A percentile compares a stretch with the other conserved stretches of the same genome.
phyloP scores from a whole-genome alignment of 2,888 invertebrate species.

The Hypolimnas misippus region DNA sequence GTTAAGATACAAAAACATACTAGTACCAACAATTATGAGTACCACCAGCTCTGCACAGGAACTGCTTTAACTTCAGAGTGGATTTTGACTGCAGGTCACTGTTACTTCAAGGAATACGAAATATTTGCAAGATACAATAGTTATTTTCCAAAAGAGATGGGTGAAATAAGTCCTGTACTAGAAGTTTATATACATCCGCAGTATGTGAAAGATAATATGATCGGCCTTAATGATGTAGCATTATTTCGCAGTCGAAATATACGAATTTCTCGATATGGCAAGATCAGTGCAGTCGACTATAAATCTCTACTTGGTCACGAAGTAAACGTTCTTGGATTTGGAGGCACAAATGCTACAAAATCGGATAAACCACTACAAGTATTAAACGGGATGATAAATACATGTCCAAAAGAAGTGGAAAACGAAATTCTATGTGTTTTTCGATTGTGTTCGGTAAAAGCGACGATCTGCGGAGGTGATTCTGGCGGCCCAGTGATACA shows the following conservation, averaged over 20 bases:
- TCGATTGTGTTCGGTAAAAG: neutral
- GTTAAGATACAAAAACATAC: neutral
- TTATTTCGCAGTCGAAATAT: slow-evolving; percentile 17
- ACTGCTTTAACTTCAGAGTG: slow-evolving; percentile 18
- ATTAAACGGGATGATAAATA: slow-evolving; percentile 16
- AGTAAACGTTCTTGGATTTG: slow-evolving; percentile 12
- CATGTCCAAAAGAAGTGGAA: neutral
- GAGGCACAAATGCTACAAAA: neutral
- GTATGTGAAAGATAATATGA: neutral
- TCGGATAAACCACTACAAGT: slow-evolving; percentile 12
- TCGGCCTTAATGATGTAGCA: slow-evolving; percentile 9
- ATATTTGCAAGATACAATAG: slow-evolving; percentile 26
- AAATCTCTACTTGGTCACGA: slow-evolving; percentile 21
- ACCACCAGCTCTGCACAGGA: slow-evolving; percentile 17
- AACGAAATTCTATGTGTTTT: slow-evolving; percentile 12
- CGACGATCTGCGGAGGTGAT: slow-evolving; percentile 16
- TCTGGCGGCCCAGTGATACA: slow-evolving; percentile 21
- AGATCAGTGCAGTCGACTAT: slow-evolving; percentile 21
- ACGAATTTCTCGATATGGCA: slow-evolving; percentile 15
- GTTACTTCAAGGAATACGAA: neutral
- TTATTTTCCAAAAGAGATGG: slow-evolving; percentile 23
- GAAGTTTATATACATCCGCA: slow-evolving; percentile 14
- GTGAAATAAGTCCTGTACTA: slow-evolving; percentile 16
- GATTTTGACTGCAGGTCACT: slow-evolving; percentile 26
- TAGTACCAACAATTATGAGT: neutral